Percentiles rank a stretch among this genome's conserved stretches.
phyloP scores from a whole-genome alignment of 2,797 vertebrate species.

The Acrossocheilus fasciatus region DNA sequence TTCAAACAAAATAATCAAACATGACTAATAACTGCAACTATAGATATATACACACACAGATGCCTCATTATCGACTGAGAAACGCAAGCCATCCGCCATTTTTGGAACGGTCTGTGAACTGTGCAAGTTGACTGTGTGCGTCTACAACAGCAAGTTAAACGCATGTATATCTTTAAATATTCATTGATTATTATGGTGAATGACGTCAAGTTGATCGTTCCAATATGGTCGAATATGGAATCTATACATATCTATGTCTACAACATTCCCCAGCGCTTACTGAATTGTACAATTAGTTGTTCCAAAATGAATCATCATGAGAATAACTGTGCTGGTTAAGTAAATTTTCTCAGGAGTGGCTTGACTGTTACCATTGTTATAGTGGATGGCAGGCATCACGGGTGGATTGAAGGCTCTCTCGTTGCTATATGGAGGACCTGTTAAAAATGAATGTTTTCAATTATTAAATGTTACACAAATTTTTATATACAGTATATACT shows the following conservation, averaged over 20 bases:
- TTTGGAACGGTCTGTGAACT: background rate
- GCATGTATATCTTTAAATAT: background rate
- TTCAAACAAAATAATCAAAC: constrained; percentile 16
- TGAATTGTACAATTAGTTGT: background rate
- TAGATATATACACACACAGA: background rate
- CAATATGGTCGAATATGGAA: background rate
- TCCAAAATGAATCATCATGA: background rate
- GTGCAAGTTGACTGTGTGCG: too few relatives aligned
- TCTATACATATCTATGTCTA: background rate
- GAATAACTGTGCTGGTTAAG: background rate
- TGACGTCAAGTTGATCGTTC: background rate
- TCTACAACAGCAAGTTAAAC: background rate
- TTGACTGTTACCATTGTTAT: constrained; percentile 11
- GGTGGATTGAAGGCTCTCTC: background rate
- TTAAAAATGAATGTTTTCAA: background rate
- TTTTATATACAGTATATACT: background rate
- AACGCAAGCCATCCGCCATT: too few relatives aligned
- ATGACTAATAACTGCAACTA: background rate
- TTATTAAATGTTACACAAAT: background rate
- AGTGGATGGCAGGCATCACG: background rate
- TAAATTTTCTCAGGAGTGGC: too few relatives aligned
- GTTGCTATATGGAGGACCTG: background rate
- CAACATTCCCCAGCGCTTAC: background rate
- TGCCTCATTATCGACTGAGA: background rate
- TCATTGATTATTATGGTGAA: background rate